Evolutionary conservation across 2,113 vertebrate genomes (phyloP), one percentile per base, ranked within the genome.

Genomic region (Blennius ocellaris): DNA sequence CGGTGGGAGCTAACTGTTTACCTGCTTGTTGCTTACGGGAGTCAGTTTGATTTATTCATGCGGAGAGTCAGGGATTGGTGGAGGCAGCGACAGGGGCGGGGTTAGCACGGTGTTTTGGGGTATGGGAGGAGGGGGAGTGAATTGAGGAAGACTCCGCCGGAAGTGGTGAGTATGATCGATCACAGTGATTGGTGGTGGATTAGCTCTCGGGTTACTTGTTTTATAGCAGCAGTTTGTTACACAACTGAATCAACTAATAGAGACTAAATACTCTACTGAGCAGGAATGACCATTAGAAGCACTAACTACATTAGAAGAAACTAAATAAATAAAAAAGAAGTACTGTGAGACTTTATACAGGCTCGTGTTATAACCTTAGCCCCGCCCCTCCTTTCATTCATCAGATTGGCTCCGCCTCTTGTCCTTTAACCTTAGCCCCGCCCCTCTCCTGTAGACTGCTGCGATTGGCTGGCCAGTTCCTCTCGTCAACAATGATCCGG

Each of bases 401-500:
- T 44, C 21, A 30, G 21, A 30, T 30, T 45, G 44, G 44, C 44
- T 45, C 44, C 14, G 4, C 44, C 44, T 12, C 44, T 6, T 12
- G 45, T 48, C 45, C 6, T 12, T 48, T 6, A 48, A 2, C 6
- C 45, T 2, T 30, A 30, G n/a, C 14, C 8, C 16, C 73, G 3
- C 21, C 50, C 11, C 1, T 43, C 3, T 63, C 40, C 51, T 61
- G 11, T 6, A 89, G 83, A 14, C 55, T 12, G 14, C 47, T 84
- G 38, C 83, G 76, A 90, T 82, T 79, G 76, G 74, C 30, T 36
- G 53, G 44, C 11, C 14, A 30, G 45, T 41, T 41, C n/a, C 11
- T 0, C 44, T 15, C 36, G 44, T 69, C 8, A 48, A 89, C 59
- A 69, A 91, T 90, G 84, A 84, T 89, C 67, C 89, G 81, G 79